These are phyloP conservation scores for Tympanuchus pallidicinctus DNA, from an alignment of 2,113 vertebrate species.

Conservation along the genomic window DNA sequence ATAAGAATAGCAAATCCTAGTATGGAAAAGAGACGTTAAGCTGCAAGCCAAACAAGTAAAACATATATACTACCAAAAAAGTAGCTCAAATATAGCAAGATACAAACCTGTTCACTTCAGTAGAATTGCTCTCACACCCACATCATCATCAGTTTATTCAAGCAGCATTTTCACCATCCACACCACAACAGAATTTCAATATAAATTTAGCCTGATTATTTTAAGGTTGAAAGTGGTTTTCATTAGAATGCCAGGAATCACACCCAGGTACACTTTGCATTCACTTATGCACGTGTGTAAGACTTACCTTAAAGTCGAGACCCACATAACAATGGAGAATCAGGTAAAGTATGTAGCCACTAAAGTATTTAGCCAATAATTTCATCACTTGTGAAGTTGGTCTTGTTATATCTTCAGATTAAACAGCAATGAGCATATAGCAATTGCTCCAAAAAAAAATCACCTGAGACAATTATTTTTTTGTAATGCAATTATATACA, in stretches of 20 bases:
- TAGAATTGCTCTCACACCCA: neutral
- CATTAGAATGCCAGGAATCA: neutral
- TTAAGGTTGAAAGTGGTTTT: neutral
- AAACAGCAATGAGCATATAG: neutral
- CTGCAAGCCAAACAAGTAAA: neutral
- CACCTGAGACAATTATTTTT: rapidly evolving
- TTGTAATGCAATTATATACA: neutral
- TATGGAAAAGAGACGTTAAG: rapidly evolving
- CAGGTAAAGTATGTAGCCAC: neutral
- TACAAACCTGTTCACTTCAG: neutral
- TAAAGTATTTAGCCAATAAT: neutral
- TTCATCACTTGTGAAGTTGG: neutral
- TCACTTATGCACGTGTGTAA: neutral
- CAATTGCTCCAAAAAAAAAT: neutral
- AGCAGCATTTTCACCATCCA: neutral
- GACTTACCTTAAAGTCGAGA: neutral
- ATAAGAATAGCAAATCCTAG: neutral
- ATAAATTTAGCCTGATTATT: neutral
- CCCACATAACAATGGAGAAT: neutral
- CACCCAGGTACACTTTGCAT: neutral
- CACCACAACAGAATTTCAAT: rapidly evolving
- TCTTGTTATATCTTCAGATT: neutral
- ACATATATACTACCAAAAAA: neutral
- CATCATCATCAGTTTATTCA: neutral
- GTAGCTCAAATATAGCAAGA: neutral